These are phyloP conservation scores for Drosophila mulleri DNA, from an alignment of 2,888 invertebrate genomes.

Conservation along the genomic window DNA sequence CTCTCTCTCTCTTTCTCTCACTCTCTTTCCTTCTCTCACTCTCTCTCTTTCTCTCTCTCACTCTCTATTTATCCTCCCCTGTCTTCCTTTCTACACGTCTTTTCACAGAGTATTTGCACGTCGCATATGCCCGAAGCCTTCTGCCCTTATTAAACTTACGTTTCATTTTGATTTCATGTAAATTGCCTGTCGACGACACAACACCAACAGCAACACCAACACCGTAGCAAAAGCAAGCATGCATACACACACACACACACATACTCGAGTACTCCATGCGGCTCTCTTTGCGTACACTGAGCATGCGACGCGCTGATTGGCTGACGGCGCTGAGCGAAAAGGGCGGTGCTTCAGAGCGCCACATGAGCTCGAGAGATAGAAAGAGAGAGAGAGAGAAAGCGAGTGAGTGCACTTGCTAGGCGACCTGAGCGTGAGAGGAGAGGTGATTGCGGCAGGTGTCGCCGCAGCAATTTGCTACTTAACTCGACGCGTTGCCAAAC, in stretches of 20 bases:
- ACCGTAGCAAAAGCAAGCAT: conserved; percentile 4
- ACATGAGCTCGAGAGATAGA: conserved; percentile 11
- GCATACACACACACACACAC: conserved; percentile 5
- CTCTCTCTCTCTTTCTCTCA: too few species aligned
- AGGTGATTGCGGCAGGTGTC: conserved; percentile 61
- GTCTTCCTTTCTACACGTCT: too few species aligned
- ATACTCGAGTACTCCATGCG: neutral
- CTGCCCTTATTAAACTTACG: conserved; percentile 48
- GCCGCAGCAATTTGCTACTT: conserved; percentile 64
- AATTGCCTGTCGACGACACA: conserved; percentile 78
- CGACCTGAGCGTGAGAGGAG: conserved; percentile 28
- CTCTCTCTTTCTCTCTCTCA: too few species aligned
- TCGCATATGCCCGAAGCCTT: conserved; percentile 9
- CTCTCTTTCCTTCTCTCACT: too few species aligned
- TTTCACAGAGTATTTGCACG: conserved; percentile 10
- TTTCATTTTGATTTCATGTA: conserved; percentile 80
- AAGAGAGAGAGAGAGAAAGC: conserved; percentile 17
- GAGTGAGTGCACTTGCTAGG: conserved; percentile 7
- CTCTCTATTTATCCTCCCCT: too few species aligned
- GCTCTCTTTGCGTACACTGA: conserved; percentile 23
- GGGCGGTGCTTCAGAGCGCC: conserved; percentile 46
- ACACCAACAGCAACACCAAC: conserved; percentile 51
- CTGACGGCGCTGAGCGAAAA: conserved; percentile 3
- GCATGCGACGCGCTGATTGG: conserved; percentile 49
- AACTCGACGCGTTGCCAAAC: conserved; percentile 30